phyloP scores from a whole-genome alignment of 2,888 invertebrate genomes.

The Abscondita cerata region DNA sequence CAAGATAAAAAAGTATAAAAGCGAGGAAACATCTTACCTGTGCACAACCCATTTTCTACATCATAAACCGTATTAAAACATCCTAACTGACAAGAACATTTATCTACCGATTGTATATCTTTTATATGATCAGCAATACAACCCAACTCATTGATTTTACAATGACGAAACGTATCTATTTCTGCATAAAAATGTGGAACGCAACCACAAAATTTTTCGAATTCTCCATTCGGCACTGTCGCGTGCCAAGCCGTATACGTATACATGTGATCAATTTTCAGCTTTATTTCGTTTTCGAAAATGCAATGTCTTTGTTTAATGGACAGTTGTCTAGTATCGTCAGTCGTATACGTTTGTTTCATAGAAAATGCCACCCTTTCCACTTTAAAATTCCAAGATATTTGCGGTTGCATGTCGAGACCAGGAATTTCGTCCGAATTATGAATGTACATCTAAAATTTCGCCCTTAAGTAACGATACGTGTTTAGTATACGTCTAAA shows the following conservation, averaged over 20 bases:
- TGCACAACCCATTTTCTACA: constrained; percentile 72
- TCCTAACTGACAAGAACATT: constrained; percentile 74
- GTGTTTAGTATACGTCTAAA: constrained; percentile 7
- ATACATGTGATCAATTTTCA: constrained; percentile 65
- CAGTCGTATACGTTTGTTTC: constrained; percentile 79
- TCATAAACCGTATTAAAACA: constrained; percentile 80
- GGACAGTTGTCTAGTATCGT: constrained; percentile 73
- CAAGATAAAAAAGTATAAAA: no score
- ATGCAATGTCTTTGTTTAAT: constrained; percentile 75
- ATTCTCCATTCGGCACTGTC: constrained; percentile 73
- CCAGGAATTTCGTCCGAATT: constrained; percentile 75
- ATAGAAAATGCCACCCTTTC: constrained; percentile 71
- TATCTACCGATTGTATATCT: constrained; percentile 65
- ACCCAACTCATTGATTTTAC: constrained; percentile 64
- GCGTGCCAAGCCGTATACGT: constrained; percentile 78
- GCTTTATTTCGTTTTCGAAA: constrained; percentile 70
- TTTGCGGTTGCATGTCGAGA: constrained; percentile 72
- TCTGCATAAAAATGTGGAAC: constrained; percentile 76
- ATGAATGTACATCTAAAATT: constrained; percentile 67
- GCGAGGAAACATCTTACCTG: constrained; percentile 59
- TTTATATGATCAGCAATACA: constrained; percentile 65
- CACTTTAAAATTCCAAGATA: constrained; percentile 70
- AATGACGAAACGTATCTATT: constrained; percentile 64
- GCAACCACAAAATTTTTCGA: constrained; percentile 70
- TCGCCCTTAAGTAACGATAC: constrained; percentile 1